Evolutionary conservation across 2,797 vertebrate genomes (phyloP), one percentile per base, ranked within the genome.

Genomic region (Gymnoscopelus microlampas): DNA sequence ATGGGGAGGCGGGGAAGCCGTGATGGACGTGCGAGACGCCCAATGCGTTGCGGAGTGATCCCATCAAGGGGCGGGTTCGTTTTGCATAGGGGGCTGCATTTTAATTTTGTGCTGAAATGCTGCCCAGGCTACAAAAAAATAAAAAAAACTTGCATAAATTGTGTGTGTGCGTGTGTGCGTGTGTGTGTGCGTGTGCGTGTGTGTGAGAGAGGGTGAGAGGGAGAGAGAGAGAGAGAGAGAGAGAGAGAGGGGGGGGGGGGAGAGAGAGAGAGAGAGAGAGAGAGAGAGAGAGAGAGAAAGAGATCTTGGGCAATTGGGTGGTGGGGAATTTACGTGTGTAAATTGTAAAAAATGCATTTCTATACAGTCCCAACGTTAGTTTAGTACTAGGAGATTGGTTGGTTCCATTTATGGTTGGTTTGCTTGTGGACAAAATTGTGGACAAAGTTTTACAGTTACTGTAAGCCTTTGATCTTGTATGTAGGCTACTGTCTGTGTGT

Each of bases 21-120:
- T 88, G 95, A 96, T 82, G 89, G 94, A 66, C 95, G 85, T 0
- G 0, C 0, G 0, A 0, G 0, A 0, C 0, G 53, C 0, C 95
- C 91, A 95, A 29, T 29, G 3, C 26, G 26, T 29, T 4, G 26
- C 26, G 26, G 26, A 3, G 3, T 29, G 26, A 4, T 29, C 26
- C 26, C 26, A 29, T 29, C 26, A 2, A 29, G 68, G 79, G 68
- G 71, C 63, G 5, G 65, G 56, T 63, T 73, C 54, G 53, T 68
- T 79, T 82, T 82, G 84, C 85, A 79, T 68, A 59, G 63, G 79
- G 68, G 63, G 48, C n/a, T 77, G 57, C 60, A 14, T 80, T 80
- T 82, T 79, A 83, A 83, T 83, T 62, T 73, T 77, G 73, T 74
- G 78, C 62, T 74, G 39, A 77, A 83, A 57, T 66, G 13, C 53